These are phyloP conservation scores for Melanostigma gelatinosum DNA, from an alignment of 2,113 vertebrate species.

Conservation along the genomic window DNA sequence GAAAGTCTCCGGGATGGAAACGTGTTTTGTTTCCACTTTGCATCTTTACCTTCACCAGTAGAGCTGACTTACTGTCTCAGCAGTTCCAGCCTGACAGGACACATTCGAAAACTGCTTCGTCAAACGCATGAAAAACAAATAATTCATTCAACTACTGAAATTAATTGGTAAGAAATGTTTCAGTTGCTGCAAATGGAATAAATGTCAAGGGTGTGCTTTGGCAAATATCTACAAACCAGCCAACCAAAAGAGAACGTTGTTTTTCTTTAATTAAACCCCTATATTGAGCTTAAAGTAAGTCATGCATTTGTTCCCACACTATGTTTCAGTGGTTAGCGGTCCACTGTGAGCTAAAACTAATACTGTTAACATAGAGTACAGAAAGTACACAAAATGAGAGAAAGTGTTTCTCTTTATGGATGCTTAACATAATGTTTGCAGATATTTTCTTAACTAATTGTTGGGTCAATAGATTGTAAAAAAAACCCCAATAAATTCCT, in stretches of 20 bases:
- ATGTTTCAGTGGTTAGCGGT: not conserved
- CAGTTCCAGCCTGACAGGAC: conserved; percentile 22
- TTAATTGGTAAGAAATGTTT: conserved; percentile 1
- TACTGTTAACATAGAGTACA: not conserved
- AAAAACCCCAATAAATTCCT: not conserved
- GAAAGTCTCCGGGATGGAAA: conserved; percentile 19
- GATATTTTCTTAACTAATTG: not conserved
- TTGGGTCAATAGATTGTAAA: not conserved
- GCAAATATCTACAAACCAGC: not conserved
- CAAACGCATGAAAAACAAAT: conserved; percentile 2
- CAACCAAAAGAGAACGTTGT: not conserved
- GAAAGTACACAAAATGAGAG: not conserved
- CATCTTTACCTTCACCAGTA: conserved; percentile 26
- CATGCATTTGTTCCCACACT: not conserved
- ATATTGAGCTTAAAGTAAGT: not conserved
- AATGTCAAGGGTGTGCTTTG: not conserved
- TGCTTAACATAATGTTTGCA: not conserved
- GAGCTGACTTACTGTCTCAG: conserved; percentile 35
- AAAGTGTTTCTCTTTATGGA: not conserved
- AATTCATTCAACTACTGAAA: not conserved
- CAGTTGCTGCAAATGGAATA: not conserved
- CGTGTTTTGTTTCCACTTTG: conserved; percentile 60
- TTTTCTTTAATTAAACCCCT: not conserved
- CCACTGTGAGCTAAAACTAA: not conserved
- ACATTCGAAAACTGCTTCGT: conserved; percentile 20